phyloP scores from a whole-genome alignment of 2,797 vertebrate species.

The Morelia viridis region DNA sequence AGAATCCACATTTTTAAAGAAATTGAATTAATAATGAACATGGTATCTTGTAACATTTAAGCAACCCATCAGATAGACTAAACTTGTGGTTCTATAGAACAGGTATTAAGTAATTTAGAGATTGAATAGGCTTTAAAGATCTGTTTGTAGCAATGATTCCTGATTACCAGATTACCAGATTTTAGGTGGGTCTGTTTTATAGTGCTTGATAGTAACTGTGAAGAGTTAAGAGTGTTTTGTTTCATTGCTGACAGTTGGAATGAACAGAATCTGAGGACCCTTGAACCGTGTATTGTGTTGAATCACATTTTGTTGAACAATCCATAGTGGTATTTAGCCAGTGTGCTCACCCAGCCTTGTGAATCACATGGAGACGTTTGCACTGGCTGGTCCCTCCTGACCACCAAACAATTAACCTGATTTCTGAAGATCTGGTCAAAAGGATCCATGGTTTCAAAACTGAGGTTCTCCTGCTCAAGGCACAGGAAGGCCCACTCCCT shows the following conservation, averaged over 20 bases:
- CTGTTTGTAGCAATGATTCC: slow-evolving; percentile 7
- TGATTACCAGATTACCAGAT: neutral
- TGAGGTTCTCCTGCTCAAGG: neutral
- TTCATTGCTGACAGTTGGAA: neutral
- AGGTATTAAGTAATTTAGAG: neutral
- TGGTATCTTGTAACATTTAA: neutral
- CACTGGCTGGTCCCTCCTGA: neutral
- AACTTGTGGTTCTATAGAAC: neutral
- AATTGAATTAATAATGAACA: neutral
- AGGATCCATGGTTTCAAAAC: neutral
- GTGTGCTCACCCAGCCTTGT: neutral
- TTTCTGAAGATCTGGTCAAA: too few relatives aligned
- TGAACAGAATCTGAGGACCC: neutral
- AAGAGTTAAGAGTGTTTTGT: neutral
- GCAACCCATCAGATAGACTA: slow-evolving; percentile 34
- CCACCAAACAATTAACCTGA: neutral
- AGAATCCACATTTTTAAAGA: neutral
- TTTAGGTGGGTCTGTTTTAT: neutral
- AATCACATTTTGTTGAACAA: neutral
- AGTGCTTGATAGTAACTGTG: neutral
- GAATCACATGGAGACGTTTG: neutral
- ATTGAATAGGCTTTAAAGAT: neutral
- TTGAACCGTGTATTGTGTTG: neutral
- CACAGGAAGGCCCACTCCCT: too few relatives aligned
- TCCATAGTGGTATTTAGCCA: neutral